Percentiles rank a stretch among this genome's conserved stretches.
Evolutionary conservation across 2,113 vertebrate genomes (phyloP).

Genomic region (Poeciliopsis retropinna): DNA sequence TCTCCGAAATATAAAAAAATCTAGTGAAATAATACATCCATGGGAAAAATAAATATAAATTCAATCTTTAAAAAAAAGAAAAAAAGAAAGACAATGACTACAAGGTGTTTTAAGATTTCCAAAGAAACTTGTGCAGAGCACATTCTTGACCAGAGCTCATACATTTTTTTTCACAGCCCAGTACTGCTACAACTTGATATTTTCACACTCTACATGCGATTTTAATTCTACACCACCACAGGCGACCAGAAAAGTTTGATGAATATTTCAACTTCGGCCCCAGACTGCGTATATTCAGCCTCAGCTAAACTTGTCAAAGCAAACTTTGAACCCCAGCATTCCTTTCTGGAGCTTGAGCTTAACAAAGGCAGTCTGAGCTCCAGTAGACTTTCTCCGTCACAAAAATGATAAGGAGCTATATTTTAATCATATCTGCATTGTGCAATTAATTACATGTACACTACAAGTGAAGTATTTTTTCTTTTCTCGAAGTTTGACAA

Average conservation of each 20-base stretch:
- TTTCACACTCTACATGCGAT: constrained; percentile 8
- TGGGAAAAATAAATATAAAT: constrained; percentile 9
- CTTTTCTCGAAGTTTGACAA: neutral
- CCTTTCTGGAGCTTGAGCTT: neutral
- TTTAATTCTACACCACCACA: constrained; percentile 10
- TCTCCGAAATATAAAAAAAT: neutral
- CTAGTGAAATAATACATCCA: neutral
- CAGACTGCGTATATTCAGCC: neutral
- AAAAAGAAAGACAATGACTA: neutral
- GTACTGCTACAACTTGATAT: constrained; percentile 16
- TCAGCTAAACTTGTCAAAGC: constrained; percentile 7
- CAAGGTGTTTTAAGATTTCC: neutral
- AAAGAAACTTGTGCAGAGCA: neutral
- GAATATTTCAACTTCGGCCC: constrained; percentile 5
- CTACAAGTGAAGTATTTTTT: neutral
- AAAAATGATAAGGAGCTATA: neutral
- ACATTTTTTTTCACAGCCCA: neutral
- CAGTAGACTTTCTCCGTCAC: neutral
- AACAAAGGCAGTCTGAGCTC: neutral
- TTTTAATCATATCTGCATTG: constrained; percentile 2
- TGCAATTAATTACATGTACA: neutral
- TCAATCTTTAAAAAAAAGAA: neutral
- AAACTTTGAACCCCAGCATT: constrained; percentile 18
- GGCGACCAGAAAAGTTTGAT: neutral
- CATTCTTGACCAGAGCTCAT: neutral